Base-by-base conservation (phyloP, 2,113 vertebrate species). In the Phaetusa simplex region DNA sequence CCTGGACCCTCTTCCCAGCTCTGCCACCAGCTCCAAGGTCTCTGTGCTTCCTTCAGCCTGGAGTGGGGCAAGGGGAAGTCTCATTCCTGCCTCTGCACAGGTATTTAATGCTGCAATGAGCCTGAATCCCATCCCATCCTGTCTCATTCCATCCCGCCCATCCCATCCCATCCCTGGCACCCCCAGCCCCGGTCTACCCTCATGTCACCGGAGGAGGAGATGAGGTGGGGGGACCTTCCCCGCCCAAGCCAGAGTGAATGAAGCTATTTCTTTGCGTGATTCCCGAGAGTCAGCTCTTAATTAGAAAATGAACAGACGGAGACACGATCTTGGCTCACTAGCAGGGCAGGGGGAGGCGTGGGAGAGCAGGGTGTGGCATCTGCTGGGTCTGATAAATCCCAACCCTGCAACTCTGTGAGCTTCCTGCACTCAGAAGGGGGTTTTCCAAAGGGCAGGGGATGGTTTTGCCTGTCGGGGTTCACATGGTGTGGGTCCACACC, bases 401-500 rank as follows among this genome's bases (percentile, higher is more conserved):
- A 49, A 9, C 20, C 38, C 49, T 38, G 27, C 32, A 36, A 62
- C 49, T 32, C 36, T 14, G 11, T 1, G 29, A 58, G 34, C 17
- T 45, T 20, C 34, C 38, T 77, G 29, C 38, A 55, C 61, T 59
- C 1, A 1, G 27, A 42, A 23, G 20, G 18, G 10, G 2, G 3
- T 24, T 66, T 36, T 29, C 92, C 0, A 0, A 58, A 69, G 38
- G 43, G 34, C 50, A 42, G 58, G 34, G 30, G 8, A 11, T 12
- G 34, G 50, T 53, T 69, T 58, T 49, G 34, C 40, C 12, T 0
- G 1, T 7, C 0, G 2, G 32, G 38, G 19, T 29, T 53, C 27
- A 9, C 14, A 7, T 9, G 2, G 0, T 4, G 2, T 17, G 70
- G 12, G 62, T 47, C 38, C 64, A 65, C 1, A 2, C 2, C 17